phyloP scores from a whole-genome alignment of 2,113 vertebrate genomes.

The Takifugu bimaculatus region DNA sequence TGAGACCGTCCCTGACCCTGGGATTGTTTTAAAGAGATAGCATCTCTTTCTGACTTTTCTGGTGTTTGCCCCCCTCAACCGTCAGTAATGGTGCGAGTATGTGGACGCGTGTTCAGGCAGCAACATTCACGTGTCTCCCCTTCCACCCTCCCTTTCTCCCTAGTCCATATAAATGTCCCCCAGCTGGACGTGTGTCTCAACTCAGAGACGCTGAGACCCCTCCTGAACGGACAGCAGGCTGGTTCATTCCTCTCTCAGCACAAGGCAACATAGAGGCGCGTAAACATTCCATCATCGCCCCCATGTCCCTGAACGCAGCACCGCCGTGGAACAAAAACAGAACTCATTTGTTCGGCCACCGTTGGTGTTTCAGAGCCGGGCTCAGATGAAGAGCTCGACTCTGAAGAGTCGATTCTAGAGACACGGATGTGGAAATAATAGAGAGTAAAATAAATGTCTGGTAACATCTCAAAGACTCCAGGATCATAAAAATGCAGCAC shows the following conservation, averaged over 20 bases:
- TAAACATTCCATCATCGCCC: slow-evolving; percentile 8
- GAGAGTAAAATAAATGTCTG: neutral
- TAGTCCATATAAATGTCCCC: slow-evolving; percentile 21
- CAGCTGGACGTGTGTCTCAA: slow-evolving; percentile 10
- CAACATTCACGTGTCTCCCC: neutral
- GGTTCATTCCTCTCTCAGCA: slow-evolving; percentile 30
- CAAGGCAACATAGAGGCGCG: slow-evolving; percentile 15
- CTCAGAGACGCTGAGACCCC: slow-evolving; percentile 20
- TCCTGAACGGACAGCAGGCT: slow-evolving; percentile 25
- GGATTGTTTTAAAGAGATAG: slow-evolving; percentile 72
- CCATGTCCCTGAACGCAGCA: no score
- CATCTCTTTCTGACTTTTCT: slow-evolving; percentile 36
- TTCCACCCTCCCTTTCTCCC: slow-evolving; percentile 13
- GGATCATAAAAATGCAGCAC: no score
- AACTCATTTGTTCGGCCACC: slow-evolving; percentile 28
- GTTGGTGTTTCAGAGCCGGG: slow-evolving; percentile 52
- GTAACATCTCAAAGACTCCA: neutral
- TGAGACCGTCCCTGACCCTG: slow-evolving; percentile 67
- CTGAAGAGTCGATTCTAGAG: slow-evolving; percentile 50
- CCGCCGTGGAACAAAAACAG: no score
- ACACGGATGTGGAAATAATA: slow-evolving; percentile 1
- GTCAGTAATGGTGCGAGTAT: neutral
- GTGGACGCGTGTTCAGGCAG: neutral
- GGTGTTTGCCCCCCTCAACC: slow-evolving; percentile 18
- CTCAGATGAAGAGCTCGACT: slow-evolving; percentile 40